A percentile compares a stretch with the other conserved stretches of the same genome.
Conservation (phyloP, 2,888 invertebrate genomes). For the Eledone cirrhosa region DNA sequence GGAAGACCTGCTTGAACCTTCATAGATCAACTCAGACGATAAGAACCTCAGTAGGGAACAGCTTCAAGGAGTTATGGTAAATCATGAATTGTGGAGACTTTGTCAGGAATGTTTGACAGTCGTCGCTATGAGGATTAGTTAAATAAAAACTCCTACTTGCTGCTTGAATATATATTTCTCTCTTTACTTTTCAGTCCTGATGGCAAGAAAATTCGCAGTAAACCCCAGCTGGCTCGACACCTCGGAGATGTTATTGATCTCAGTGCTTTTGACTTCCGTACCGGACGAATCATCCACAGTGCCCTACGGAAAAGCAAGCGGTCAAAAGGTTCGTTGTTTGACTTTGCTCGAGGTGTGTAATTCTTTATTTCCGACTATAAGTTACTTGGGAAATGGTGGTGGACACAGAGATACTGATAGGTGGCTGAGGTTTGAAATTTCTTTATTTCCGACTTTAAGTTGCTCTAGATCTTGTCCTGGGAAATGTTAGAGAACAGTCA, state of each 20-base stretch:
- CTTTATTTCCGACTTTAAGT: not conserved
- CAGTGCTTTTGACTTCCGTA: slow-evolving; percentile 83
- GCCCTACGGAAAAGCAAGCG: slow-evolving; percentile 77
- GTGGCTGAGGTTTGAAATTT: not conserved
- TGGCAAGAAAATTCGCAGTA: slow-evolving; percentile 84
- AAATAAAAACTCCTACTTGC: too few species aligned
- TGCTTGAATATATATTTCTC: too few species aligned
- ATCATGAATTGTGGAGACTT: too few species aligned
- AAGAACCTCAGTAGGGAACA: too few species aligned
- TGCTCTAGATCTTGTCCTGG: too few species aligned
- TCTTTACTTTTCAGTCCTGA: slow-evolving; percentile 71
- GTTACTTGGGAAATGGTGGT: slow-evolving; percentile 10
- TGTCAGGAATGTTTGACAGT: too few species aligned
- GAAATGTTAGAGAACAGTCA: too few species aligned
- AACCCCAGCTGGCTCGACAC: slow-evolving; percentile 81
- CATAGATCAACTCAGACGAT: too few species aligned
- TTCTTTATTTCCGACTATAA: slow-evolving; percentile 16
- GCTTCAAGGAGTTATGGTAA: too few species aligned
- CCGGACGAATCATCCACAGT: slow-evolving; percentile 74
- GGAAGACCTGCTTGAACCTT: too few species aligned
- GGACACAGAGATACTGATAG: too few species aligned
- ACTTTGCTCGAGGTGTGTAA: slow-evolving; percentile 69
- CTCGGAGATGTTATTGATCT: slow-evolving; percentile 82
- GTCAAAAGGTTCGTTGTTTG: slow-evolving; percentile 75
- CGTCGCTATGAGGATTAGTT: too few species aligned